A percentile compares a stretch with the other conserved stretches of the same genome.
Conservation (phyloP, 2,888 invertebrate species). For the Melanchra persicariae region DNA sequence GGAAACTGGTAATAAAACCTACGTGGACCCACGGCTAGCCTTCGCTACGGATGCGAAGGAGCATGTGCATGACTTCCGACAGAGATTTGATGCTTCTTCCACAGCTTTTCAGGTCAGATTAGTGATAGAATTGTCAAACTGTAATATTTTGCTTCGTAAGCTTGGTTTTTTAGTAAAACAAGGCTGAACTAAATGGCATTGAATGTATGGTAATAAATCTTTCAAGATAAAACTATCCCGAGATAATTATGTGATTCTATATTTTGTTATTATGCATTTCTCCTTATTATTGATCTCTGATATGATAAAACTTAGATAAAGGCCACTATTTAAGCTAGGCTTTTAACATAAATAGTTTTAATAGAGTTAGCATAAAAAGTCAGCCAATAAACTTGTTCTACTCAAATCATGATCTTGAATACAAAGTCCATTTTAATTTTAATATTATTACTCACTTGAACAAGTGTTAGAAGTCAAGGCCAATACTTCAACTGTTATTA, state of each 20-base stretch:
- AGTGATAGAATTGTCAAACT: not conserved
- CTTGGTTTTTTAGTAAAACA: not conserved
- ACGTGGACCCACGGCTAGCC: slow-evolving; percentile 97
- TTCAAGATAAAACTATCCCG: too few species aligned
- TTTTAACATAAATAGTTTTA: not conserved
- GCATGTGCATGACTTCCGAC: slow-evolving; percentile 94
- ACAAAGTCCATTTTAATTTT: not conserved
- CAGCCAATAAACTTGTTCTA: not conserved
- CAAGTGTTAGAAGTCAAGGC: not conserved
- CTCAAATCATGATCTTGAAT: too few species aligned
- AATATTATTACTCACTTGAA: not conserved
- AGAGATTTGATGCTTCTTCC: slow-evolving; percentile 96
- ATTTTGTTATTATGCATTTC: too few species aligned
- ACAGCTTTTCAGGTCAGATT: slow-evolving; percentile 94
- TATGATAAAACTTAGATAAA: not conserved
- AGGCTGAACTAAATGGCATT: not conserved
- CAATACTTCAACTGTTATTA: slow-evolving; percentile 3
- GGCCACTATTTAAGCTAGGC: too few species aligned
- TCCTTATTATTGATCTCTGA: slow-evolving; percentile 5
- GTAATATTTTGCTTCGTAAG: not conserved
- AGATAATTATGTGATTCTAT: too few species aligned
- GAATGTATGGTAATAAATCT: not conserved
- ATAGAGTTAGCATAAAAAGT: not conserved
- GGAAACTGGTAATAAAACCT: slow-evolving; percentile 94
- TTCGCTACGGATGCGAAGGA: slow-evolving; percentile 96